Evolutionary conservation across 2,797 vertebrate genomes (phyloP).

Genomic region (Cuculus canorus): DNA sequence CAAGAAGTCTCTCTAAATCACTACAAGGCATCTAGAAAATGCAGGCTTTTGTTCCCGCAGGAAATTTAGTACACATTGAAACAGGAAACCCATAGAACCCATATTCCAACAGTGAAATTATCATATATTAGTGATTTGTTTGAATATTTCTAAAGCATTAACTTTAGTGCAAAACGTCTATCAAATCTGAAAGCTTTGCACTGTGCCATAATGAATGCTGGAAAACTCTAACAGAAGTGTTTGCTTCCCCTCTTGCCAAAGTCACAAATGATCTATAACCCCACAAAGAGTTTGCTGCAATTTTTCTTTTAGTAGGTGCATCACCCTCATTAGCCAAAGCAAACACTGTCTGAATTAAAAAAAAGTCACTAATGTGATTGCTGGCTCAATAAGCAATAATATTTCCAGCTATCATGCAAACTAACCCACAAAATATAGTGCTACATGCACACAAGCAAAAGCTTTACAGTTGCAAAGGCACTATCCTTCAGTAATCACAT

Average conservation of each 20-base stretch:
- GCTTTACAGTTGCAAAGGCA: neutral
- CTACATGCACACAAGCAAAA: constrained; percentile 37
- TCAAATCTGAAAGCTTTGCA: neutral
- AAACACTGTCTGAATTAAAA: neutral
- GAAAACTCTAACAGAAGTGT: neutral
- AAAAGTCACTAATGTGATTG: neutral
- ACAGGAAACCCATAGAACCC: neutral
- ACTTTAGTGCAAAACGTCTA: neutral
- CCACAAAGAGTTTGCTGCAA: neutral
- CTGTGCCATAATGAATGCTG: neutral
- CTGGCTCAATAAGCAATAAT: neutral
- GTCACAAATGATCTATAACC: neutral
- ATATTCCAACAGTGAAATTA: neutral
- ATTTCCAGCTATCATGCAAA: constrained; percentile 33
- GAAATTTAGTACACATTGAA: neutral
- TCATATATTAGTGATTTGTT: neutral
- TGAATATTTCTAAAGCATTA: neutral
- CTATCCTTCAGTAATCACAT: neutral
- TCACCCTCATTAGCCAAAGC: neutral
- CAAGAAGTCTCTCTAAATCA: neutral
- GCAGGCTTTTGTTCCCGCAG: neutral
- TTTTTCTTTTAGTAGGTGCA: neutral
- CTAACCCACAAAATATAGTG: neutral
- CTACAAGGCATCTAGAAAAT: neutral
- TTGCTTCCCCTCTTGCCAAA: neutral